Conservation (phyloP, 2,888 invertebrate species). For the Deroplatys truncata region DNA sequence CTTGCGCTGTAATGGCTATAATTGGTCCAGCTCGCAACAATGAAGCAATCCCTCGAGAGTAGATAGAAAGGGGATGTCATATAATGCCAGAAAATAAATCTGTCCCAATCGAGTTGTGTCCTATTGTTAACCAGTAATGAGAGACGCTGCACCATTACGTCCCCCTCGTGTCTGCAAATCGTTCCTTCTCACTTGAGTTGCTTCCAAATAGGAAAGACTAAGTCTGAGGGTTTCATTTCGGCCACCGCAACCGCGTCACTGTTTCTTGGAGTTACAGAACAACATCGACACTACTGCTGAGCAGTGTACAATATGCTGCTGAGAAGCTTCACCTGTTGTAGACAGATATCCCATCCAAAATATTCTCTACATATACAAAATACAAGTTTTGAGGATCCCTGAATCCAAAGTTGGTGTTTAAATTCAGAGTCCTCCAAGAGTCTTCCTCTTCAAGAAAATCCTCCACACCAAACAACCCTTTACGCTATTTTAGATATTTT, state of each 20-base stretch:
- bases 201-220: not conserved
- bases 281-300: too few species aligned
- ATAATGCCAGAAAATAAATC: constrained; percentile 17
- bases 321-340: too few species aligned
- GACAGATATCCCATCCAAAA: too few species aligned
- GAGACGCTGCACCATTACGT: not conserved
- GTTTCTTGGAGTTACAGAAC: too few species aligned
- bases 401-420: too few species aligned
- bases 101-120: constrained; percentile 19
- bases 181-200: not conserved
- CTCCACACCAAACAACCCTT: too few species aligned
- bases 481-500: too few species aligned
- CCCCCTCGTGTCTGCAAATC: not conserved
- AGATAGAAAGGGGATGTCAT: not conserved
- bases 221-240: not conserved
- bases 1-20: not conserved
- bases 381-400: too few species aligned
- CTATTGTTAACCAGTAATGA: constrained; percentile 11
- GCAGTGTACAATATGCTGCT: too few species aligned
- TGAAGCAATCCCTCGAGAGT: not conserved
- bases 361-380: too few species aligned
- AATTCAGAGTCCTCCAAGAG: too few species aligned
- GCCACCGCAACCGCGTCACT: not conserved
- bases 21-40: not conserved
- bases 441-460: too few species aligned